Evolutionary conservation across 64 coral and sea anemone species (phyloP), one percentile per base, ranked within the genome.

Genomic region (Astreopora myriophthalma): DNA sequence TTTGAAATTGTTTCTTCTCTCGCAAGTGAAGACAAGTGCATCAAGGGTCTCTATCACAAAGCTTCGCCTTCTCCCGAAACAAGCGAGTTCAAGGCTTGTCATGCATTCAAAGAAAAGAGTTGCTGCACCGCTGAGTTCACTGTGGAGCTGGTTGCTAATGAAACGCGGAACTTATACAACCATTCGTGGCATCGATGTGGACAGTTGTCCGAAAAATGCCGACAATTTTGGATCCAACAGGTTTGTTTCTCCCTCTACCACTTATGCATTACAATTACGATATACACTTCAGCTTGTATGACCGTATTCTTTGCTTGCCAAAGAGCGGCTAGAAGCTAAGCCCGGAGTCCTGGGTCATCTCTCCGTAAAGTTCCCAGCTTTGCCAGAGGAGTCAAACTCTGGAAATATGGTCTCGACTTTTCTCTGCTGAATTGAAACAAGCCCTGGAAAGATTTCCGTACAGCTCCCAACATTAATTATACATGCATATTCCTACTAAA

Each of bases 151-250:
- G 34, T 37, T 1, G 70, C 46, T 16, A 75, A 82, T 7, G 71
- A 84, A 39, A 76, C 90, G 6, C 42, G 38, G 1, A 86, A 92
- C 12, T 55, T 86, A 24, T 92, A 92, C 80, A 92, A 92, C 28
- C 90, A 92, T 73, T 85, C 90, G 0, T 92, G 90, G 90, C 79
- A 92, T 38, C 34, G 52, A 20, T 92, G 90, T 46, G 84, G 71
- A 38, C 31, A 71, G 12, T 49, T 92, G 31, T 85, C 79, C 13
- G 38, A 48, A 34, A 65, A 23, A 73, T 92, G 90, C 51, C 44
- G 76, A 66, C 28, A 49, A 3, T 92, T 75, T 60, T 92, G 90
- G 90, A 36, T 92, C 3, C 37, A 85, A 32, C 90, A 92, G 80
- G 90, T 92, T 73, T 6, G 35, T 19, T 13, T 79, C 0, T 14